Evolutionary conservation across 2,113 vertebrate species (phyloP).

Genomic region (Scomber scombrus): DNA sequence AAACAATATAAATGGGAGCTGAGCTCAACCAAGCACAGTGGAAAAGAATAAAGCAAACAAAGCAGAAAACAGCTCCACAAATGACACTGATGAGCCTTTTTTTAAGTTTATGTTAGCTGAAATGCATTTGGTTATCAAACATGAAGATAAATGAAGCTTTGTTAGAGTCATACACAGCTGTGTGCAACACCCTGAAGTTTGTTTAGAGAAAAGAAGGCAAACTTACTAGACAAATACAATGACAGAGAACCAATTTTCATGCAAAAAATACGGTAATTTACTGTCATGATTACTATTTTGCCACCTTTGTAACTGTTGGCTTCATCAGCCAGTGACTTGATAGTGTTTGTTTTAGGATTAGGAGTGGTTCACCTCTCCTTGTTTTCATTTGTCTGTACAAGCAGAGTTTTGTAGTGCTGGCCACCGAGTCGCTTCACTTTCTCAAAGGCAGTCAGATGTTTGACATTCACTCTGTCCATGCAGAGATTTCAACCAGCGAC

Average conservation of each 20-base stretch:
- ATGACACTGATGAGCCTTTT: no score
- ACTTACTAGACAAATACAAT: background rate
- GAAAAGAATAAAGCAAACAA: background rate
- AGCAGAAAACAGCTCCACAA: background rate
- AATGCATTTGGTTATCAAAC: no score
- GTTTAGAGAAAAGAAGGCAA: background rate
- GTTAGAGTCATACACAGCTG: background rate
- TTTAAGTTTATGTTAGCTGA: background rate
- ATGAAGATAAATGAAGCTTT: background rate
- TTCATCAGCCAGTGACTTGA: conserved; percentile 46
- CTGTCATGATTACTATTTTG: conserved; percentile 63
- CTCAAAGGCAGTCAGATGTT: conserved; percentile 29
- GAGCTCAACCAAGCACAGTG: background rate
- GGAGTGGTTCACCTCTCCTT: conserved; percentile 59
- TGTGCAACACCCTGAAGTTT: background rate
- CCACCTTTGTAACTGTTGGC: conserved; percentile 31
- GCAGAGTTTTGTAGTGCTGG: conserved; percentile 43
- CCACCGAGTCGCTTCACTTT: conserved; percentile 37
- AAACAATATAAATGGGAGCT: background rate
- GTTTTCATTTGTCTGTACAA: conserved; percentile 70
- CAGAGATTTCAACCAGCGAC: conserved; percentile 18
- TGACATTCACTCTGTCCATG: conserved; percentile 10
- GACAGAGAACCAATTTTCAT: conserved; percentile 11
- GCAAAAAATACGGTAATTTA: conserved; percentile 11
- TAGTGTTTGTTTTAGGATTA: conserved; percentile 67